These are phyloP conservation scores for Glandiceps talaboti DNA, from an alignment of 53 echinoderm and acorn worm genomes.

Conservation along the genomic window DNA sequence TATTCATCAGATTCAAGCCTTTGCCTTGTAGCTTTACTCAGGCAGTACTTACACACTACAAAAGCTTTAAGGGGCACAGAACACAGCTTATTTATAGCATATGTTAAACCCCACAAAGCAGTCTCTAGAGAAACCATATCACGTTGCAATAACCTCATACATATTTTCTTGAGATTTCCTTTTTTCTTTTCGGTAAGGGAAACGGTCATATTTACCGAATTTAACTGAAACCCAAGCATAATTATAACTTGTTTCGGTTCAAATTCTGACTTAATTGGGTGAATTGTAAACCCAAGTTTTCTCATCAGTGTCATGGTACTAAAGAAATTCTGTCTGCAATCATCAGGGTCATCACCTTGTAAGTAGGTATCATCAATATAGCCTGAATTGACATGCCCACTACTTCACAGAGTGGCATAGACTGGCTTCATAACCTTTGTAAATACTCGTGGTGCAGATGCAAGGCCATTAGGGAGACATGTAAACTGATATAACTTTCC, in stretches of 20 bases:
- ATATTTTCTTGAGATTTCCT: not conserved
- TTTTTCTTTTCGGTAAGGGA: not conserved
- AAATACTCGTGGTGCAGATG: not conserved
- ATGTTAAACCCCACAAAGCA: not conserved
- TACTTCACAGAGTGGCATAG: not conserved
- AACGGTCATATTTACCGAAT: not conserved
- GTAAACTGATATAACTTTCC: not conserved
- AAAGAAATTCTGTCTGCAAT: not conserved
- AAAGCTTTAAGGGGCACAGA: not conserved
- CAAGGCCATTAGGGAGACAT: not conserved
- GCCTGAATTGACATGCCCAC: not conserved
- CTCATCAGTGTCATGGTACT: not conserved
- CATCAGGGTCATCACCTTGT: not conserved
- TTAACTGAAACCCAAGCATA: not conserved
- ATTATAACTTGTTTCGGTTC: not conserved
- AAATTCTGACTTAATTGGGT: not conserved
- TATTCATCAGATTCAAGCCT: not conserved
- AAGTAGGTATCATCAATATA: not conserved
- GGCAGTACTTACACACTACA: not conserved
- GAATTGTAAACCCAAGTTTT: not conserved
- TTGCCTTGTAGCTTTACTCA: not conserved
- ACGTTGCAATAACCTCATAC: not conserved
- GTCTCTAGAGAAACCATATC: not conserved
- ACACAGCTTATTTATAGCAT: too few species aligned
- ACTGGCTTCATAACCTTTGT: conserved; percentile 1